Percentiles rank a stretch among this genome's conserved stretches.
Evolutionary conservation across 2,888 invertebrate genomes (phyloP).

Genomic region (Lycia hirtaria): DNA sequence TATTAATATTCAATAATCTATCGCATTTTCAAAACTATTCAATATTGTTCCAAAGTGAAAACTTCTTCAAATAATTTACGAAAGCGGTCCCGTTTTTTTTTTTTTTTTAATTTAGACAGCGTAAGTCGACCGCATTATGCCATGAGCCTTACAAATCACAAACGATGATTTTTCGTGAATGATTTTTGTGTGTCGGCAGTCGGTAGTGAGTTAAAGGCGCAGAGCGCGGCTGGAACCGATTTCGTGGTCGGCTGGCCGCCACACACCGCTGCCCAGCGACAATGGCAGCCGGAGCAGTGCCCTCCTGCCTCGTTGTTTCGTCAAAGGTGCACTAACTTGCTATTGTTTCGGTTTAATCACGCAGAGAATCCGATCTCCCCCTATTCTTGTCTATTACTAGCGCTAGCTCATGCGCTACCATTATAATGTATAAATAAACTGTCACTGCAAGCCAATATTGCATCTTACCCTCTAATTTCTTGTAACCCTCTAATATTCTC

Average conservation of each 20-base stretch:
- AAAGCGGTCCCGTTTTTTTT: no score
- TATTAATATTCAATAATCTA: no score
- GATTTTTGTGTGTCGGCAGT: slow-evolving; percentile 45
- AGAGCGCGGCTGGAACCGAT: slow-evolving; percentile 70
- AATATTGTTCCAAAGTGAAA: no score
- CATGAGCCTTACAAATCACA: no score
- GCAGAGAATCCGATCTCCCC: slow-evolving; percentile 52
- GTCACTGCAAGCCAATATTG: no score
- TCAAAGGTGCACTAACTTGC: slow-evolving; percentile 57
- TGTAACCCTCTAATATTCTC: no score
- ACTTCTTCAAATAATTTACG: no score
- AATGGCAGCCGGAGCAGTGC: slow-evolving; percentile 73
- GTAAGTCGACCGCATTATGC: no score
- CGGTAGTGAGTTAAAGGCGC: slow-evolving; percentile 42
- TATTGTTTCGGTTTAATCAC: slow-evolving; percentile 75
- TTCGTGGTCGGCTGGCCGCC: slow-evolving; percentile 78
- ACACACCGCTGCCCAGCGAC: slow-evolving; percentile 78
- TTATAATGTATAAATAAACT: no score
- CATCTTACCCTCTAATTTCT: no score
- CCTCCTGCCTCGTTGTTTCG: slow-evolving; percentile 54
- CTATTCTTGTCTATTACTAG: slow-evolving; percentile 42
- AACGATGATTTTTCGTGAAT: slow-evolving; percentile 42
- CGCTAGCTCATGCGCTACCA: background rate
- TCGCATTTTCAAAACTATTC: no score
- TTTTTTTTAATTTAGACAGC: no score